phyloP scores from a whole-genome alignment of 2,113 vertebrate species.

The Phalacrocorax aristotelis region DNA sequence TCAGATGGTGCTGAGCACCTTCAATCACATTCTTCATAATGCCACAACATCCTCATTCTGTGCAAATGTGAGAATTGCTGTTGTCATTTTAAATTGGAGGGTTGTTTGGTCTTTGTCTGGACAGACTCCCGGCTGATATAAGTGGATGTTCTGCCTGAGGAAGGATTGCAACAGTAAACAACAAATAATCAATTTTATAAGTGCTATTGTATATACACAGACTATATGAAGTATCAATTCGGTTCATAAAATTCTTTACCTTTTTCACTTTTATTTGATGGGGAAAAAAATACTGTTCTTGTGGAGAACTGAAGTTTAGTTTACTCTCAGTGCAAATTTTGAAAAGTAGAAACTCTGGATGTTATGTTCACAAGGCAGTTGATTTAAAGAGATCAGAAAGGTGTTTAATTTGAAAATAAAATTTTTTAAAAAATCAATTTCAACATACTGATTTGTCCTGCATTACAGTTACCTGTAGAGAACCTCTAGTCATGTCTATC shows the following conservation, averaged over 20 bases:
- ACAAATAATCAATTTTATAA: constrained; percentile 24
- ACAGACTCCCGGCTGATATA: constrained; percentile 22
- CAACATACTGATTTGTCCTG: constrained; percentile 80
- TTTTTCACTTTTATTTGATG: constrained; percentile 47
- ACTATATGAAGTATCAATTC: background rate
- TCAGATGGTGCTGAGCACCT: constrained; percentile 68
- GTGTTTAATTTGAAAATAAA: constrained; percentile 52
- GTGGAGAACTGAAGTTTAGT: constrained; percentile 52
- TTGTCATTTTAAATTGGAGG: constrained; percentile 55
- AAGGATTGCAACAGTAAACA: background rate
- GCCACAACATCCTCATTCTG: constrained; percentile 45
- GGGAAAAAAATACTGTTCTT: background rate
- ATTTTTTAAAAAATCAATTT: constrained; percentile 45
- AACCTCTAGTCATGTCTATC: constrained; percentile 83
- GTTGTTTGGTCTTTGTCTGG: constrained; percentile 62
- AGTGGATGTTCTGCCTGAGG: constrained; percentile 9
- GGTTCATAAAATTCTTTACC: constrained; percentile 30
- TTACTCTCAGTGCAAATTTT: constrained; percentile 67
- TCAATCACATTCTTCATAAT: constrained; percentile 56
- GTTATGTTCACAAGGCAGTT: constrained; percentile 62
- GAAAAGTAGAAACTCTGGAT: constrained; percentile 61
- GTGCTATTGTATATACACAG: background rate
- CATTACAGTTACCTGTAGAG: constrained; percentile 81
- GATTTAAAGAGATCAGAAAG: constrained; percentile 64
- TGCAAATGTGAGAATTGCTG: constrained; percentile 61